Evolutionary conservation across 23 tunicate genomes (phyloP).

Genomic region (Trididemnum clinides): DNA sequence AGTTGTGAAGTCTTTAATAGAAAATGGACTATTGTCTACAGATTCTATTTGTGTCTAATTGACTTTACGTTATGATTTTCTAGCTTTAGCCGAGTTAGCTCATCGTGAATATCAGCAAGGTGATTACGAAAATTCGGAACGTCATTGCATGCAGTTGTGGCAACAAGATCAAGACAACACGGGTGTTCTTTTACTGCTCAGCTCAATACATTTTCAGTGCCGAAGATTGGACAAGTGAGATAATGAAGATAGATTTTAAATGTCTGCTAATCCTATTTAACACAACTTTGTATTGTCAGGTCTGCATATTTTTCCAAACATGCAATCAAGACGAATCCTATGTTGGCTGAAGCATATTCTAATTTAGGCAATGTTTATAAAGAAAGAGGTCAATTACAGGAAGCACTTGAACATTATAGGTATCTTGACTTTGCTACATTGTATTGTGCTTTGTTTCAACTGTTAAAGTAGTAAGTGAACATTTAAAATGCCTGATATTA

Average conservation of each 20-base stretch:
- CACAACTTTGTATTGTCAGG: conserved; percentile 8
- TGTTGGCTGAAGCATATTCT: conserved; percentile 98
- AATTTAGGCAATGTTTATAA: conserved; percentile 95
- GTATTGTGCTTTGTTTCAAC: too few species aligned
- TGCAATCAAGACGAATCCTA: conserved; percentile 97
- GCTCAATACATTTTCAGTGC: conserved; percentile 98
- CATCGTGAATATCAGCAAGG: conserved; percentile 99
- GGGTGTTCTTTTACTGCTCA: conserved; percentile 88
- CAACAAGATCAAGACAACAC: conserved; percentile 96
- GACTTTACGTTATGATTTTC: not conserved
- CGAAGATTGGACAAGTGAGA: conserved; percentile 86
- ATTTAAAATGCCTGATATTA: too few species aligned
- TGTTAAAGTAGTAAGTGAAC: too few species aligned
- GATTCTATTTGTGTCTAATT: too few species aligned
- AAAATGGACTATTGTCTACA: too few species aligned
- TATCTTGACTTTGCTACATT: not conserved
- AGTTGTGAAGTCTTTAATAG: too few species aligned
- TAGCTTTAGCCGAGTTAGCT: conserved; percentile 88
- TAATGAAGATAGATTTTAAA: not conserved
- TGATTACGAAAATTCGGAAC: conserved; percentile 92
- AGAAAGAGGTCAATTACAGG: conserved; percentile 94
- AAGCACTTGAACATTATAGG: conserved; percentile 97
- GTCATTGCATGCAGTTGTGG: conserved; percentile 96
- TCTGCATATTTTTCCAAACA: conserved; percentile 98
- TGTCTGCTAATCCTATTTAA: not conserved